These are phyloP conservation scores for Tricholauxania praeusta DNA, from an alignment of 2,888 invertebrate genomes.

Conservation along the genomic window DNA sequence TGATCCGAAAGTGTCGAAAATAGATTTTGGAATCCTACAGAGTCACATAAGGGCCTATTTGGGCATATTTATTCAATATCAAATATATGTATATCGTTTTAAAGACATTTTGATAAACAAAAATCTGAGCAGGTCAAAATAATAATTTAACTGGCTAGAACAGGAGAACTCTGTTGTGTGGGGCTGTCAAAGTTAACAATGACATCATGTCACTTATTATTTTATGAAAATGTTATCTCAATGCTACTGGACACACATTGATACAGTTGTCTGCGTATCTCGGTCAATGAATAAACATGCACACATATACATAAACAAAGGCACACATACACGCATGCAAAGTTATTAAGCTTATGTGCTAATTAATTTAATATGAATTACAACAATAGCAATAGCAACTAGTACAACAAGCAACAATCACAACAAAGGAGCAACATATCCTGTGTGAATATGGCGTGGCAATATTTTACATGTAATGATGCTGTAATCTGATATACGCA, in stretches of 20 bases:
- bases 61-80: too few species aligned
- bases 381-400: conserved; percentile 25
- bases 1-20: too few species aligned
- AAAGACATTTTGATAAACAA: too few species aligned
- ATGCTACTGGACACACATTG: background rate
- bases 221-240: too few species aligned
- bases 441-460: conserved; percentile 12
- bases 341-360: conserved; percentile 19
- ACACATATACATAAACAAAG: background rate
- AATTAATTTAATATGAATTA: conserved; percentile 35
- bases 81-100: too few species aligned
- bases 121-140: too few species aligned
- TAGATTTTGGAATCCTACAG: too few species aligned
- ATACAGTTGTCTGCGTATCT: conserved; percentile 10
- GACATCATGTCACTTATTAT: too few species aligned
- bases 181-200: too few species aligned
- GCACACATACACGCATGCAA: conserved; percentile 20
- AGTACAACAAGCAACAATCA: conserved; percentile 22
- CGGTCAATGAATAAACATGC: background rate
- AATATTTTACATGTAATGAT: conserved; percentile 33
- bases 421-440: conserved; percentile 18
- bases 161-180: too few species aligned
- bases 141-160: too few species aligned
- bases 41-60: too few species aligned
- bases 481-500: conserved; percentile 30